Percentiles rank a stretch among this genome's conserved stretches.
Evolutionary conservation across 2,797 vertebrate species (phyloP).

Genomic region (Acrossocheilus wenchowensis): DNA sequence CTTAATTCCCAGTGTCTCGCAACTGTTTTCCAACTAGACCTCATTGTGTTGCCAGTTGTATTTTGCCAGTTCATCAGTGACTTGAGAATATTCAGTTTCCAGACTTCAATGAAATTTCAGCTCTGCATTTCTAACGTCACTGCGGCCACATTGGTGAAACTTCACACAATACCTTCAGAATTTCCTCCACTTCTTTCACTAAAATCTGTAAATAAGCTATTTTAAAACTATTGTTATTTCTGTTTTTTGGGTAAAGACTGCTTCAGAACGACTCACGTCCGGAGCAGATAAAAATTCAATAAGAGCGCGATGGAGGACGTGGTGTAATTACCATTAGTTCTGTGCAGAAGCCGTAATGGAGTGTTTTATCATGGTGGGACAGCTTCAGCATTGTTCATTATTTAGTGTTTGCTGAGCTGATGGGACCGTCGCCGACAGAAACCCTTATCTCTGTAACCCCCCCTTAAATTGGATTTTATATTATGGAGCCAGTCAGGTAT

Average conservation of each 20-base stretch:
- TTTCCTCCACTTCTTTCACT: slow-evolving; percentile 39
- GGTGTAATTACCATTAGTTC: slow-evolving; percentile 97
- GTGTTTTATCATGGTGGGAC: slow-evolving; percentile 90
- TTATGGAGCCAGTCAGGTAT: slow-evolving; percentile 92
- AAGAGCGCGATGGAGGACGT: slow-evolving; percentile 80
- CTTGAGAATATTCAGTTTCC: background rate
- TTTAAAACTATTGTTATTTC: slow-evolving; percentile 60
- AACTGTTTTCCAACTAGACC: background rate
- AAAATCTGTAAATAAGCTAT: slow-evolving; percentile 59
- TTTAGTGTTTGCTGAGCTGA: slow-evolving; percentile 97
- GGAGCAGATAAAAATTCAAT: slow-evolving; percentile 93
- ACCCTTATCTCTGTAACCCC: slow-evolving; percentile 84
- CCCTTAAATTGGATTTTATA: slow-evolving; percentile 94
- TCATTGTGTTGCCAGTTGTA: background rate
- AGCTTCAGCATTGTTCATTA: slow-evolving; percentile 91
- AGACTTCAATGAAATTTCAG: background rate
- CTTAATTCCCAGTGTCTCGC: background rate
- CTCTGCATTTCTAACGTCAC: background rate
- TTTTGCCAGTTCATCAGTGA: background rate
- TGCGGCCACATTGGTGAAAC: slow-evolving; percentile 26
- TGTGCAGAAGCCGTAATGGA: slow-evolving; percentile 85
- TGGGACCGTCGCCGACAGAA: slow-evolving; percentile 76
- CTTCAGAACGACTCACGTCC: slow-evolving; percentile 64
- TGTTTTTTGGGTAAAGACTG: slow-evolving; percentile 69
- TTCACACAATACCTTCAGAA: slow-evolving; percentile 21